phyloP scores from a whole-genome alignment of 2,113 vertebrate species.

The Monopterus albus region DNA sequence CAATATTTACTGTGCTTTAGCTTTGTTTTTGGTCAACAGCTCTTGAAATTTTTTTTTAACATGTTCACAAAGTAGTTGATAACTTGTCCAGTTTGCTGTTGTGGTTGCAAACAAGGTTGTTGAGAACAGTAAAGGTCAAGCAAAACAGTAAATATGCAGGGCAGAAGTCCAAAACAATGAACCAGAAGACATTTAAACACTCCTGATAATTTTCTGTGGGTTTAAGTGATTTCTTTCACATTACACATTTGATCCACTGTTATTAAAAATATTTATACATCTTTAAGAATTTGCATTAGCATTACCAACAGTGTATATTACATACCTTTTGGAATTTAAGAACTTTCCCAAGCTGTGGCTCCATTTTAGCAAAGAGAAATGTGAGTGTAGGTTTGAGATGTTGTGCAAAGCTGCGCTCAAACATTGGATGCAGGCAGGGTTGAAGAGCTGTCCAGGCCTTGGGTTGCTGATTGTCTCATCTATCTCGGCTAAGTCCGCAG shows the following conservation, averaged over 20 bases:
- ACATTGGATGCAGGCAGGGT: conserved; percentile 57
- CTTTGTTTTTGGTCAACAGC: too few relatives aligned
- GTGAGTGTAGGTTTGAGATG: conserved; percentile 59
- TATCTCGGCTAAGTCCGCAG: conserved; percentile 73
- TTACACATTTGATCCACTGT: background rate
- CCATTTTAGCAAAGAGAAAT: conserved; percentile 27
- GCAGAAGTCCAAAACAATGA: too few relatives aligned
- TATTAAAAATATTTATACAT: background rate
- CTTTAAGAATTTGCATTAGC: background rate
- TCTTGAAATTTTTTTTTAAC: too few relatives aligned
- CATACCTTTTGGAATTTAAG: background rate
- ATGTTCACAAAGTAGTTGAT: too few relatives aligned
- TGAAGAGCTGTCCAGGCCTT: conserved; percentile 70
- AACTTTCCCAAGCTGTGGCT: background rate
- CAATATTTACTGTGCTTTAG: too few relatives aligned
- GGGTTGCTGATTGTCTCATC: conserved; percentile 78
- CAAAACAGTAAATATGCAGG: too few relatives aligned
- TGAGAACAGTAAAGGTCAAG: too few relatives aligned
- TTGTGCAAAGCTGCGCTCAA: conserved; percentile 68
- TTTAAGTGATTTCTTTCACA: background rate
- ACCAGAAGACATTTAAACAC: too few relatives aligned
- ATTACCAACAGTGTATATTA: background rate
- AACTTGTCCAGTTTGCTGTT: too few relatives aligned
- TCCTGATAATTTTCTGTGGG: background rate
- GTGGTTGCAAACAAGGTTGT: too few relatives aligned